A percentile compares a stretch with the other conserved stretches of the same genome.
These are phyloP conservation scores for Menidia beryllina DNA, from an alignment of 2,113 vertebrate species.

Conservation along the genomic window DNA sequence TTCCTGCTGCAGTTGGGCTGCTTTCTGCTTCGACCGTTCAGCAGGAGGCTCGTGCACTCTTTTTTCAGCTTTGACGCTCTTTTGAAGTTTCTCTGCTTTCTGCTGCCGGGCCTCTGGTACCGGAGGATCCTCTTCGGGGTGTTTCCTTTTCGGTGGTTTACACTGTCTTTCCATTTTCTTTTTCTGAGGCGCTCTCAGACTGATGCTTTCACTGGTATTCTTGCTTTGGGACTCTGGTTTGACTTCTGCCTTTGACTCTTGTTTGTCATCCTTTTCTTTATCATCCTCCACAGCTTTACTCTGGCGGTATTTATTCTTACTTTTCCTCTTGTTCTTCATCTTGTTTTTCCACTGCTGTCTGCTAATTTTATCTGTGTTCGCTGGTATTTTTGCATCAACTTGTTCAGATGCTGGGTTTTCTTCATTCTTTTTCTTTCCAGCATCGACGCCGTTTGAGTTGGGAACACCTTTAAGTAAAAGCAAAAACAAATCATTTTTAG, in stretches of 20 bases:
- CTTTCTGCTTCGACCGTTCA: slow-evolving; percentile 15
- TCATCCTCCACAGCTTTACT: slow-evolving; percentile 24
- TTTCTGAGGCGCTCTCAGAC: not conserved
- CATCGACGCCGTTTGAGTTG: slow-evolving; percentile 11
- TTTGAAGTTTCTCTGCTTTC: not conserved
- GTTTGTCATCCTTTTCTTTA: slow-evolving; percentile 19
- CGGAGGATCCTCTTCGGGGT: not conserved
- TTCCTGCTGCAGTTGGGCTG: slow-evolving; percentile 9
- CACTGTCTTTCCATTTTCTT: slow-evolving; percentile 18
- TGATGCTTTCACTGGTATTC: slow-evolving; percentile 11
- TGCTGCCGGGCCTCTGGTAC: slow-evolving; percentile 5
- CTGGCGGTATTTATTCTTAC: slow-evolving; percentile 79
- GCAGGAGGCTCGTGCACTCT: not conserved
- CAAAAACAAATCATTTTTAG: not conserved
- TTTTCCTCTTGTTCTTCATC: slow-evolving; percentile 80
- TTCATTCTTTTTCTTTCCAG: not conserved
- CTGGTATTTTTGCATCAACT: slow-evolving; percentile 10
- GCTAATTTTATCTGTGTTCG: slow-evolving; percentile 45
- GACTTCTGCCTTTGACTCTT: not conserved
- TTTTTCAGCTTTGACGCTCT: slow-evolving; percentile 3
- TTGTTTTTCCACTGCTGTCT: slow-evolving; percentile 82
- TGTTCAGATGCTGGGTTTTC: not conserved
- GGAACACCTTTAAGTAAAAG: slow-evolving; percentile 15
- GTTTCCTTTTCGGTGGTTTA: slow-evolving; percentile 57
- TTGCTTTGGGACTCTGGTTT: slow-evolving; percentile 9